These are phyloP conservation scores for Tenualosa ilisha DNA, from an alignment of 2,797 vertebrate species.

Conservation along the genomic window DNA sequence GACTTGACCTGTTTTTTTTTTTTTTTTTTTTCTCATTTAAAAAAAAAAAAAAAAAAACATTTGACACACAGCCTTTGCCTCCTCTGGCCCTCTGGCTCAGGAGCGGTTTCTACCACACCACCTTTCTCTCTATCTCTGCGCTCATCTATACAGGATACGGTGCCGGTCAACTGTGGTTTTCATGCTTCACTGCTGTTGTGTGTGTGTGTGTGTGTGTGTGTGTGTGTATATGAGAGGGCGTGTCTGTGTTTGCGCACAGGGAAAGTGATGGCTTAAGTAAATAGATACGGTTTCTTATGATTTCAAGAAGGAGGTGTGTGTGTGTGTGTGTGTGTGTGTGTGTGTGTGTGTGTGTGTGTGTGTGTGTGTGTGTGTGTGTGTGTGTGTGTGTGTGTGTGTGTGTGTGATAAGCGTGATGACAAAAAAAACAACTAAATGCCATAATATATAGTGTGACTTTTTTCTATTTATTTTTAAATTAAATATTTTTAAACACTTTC, in stretches of 20 bases:
- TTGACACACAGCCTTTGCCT: conserved; percentile 7
- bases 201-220: not conserved
- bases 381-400: conserved; percentile 45
- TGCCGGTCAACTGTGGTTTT: not conserved
- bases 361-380: conserved; percentile 42
- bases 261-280: not conserved
- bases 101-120: not conserved
- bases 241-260: not conserved
- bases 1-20: conserved; percentile 18
- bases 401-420: conserved; percentile 52
- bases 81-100: not conserved
- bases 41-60: no score
- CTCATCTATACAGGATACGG: conserved; percentile 13
- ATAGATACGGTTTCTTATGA: not conserved
- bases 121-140: not conserved
- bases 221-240: not conserved
- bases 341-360: conserved; percentile 46
- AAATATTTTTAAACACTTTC: conserved; percentile 45
- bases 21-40: not conserved
- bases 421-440: conserved; percentile 60
- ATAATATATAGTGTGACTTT: conserved; percentile 48
- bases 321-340: conserved; percentile 30
- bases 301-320: conserved; percentile 44
- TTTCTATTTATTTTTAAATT: conserved; percentile 52
- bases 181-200: conserved; percentile 10